phyloP scores from a whole-genome alignment of 1,140 invertebrate genomes.

The Branchinecta lynchi region DNA sequence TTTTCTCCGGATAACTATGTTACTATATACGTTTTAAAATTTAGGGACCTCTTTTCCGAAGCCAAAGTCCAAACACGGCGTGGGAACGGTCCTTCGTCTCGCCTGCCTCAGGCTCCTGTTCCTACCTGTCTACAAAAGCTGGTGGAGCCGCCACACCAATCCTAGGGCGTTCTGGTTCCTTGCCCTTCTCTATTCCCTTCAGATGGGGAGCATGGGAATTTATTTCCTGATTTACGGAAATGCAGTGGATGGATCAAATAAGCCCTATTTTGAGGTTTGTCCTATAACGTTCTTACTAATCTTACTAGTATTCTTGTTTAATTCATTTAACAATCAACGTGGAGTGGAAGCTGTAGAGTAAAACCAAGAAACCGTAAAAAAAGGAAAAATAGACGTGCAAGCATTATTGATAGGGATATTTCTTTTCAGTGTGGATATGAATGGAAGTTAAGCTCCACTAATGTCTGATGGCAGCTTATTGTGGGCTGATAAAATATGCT shows the following conservation, averaged over 20 bases:
- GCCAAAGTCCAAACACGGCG: slow-evolving; percentile 74
- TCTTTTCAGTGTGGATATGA: slow-evolving; percentile 22
- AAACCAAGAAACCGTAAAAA: too few relatives aligned
- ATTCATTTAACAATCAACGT: too few relatives aligned
- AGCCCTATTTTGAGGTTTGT: too few relatives aligned
- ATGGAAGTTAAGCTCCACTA: too few relatives aligned
- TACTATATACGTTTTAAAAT: too few relatives aligned
- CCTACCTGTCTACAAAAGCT: slow-evolving; percentile 60
- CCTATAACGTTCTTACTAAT: too few relatives aligned
- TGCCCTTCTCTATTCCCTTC: slow-evolving; percentile 55
- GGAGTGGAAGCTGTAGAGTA: too few relatives aligned
- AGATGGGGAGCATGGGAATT: slow-evolving; percentile 49
- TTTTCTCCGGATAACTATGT: too few relatives aligned
- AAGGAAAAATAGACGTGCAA: not conserved
- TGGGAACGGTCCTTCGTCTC: slow-evolving; percentile 59
- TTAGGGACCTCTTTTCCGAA: slow-evolving; percentile 61
- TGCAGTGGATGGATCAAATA: too few relatives aligned
- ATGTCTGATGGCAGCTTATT: too few relatives aligned
- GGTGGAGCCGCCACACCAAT: slow-evolving; percentile 80
- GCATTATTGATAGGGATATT: slow-evolving; percentile 10
- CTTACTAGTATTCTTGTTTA: too few relatives aligned
- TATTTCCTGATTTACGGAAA: slow-evolving; percentile 35
- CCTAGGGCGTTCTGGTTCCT: slow-evolving; percentile 50
- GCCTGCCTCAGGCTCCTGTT: slow-evolving; percentile 61
- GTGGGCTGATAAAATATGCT: too few relatives aligned